Evolutionary conservation across 2,888 invertebrate genomes (phyloP).

Genomic region (Ormyrus thymus): DNA sequence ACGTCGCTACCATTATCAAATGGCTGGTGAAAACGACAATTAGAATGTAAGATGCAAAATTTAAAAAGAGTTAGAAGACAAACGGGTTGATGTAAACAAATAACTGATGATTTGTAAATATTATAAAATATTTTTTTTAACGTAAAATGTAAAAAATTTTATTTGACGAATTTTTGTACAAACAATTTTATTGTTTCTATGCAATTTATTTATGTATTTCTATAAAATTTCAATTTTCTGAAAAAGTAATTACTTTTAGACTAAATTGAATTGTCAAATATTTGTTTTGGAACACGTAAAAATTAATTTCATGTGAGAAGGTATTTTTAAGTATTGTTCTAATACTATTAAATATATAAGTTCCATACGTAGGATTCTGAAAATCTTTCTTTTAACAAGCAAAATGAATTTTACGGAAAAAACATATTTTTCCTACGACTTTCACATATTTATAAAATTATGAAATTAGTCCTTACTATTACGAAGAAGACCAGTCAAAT

Average conservation of each 20-base stretch:
- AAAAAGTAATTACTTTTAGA: not conserved
- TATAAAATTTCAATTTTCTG: not conserved
- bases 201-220: not conserved
- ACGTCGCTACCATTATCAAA: constrained; percentile 93
- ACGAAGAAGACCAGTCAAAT: too few species aligned
- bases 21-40: constrained; percentile 79
- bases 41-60: constrained; percentile 31
- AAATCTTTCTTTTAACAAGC: not conserved
- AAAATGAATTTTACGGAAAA: not conserved
- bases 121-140: constrained; percentile 34
- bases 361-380: not conserved
- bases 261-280: too few species aligned
- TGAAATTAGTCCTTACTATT: too few species aligned
- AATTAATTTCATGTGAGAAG: too few species aligned
- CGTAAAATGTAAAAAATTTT: constrained; percentile 25
- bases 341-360: not conserved
- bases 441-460: too few species aligned
- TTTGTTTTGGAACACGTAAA: too few species aligned
- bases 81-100: constrained; percentile 7
- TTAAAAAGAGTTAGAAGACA: constrained; percentile 5
- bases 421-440: not conserved
- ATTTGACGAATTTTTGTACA: not conserved
- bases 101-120: constrained; percentile 49
- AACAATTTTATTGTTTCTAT: constrained; percentile 9
- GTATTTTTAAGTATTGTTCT: too few species aligned